Evolutionary conservation across 2,888 invertebrate species (phyloP), one percentile per base, ranked within the genome.

Genomic region (Encarsia formosa): DNA sequence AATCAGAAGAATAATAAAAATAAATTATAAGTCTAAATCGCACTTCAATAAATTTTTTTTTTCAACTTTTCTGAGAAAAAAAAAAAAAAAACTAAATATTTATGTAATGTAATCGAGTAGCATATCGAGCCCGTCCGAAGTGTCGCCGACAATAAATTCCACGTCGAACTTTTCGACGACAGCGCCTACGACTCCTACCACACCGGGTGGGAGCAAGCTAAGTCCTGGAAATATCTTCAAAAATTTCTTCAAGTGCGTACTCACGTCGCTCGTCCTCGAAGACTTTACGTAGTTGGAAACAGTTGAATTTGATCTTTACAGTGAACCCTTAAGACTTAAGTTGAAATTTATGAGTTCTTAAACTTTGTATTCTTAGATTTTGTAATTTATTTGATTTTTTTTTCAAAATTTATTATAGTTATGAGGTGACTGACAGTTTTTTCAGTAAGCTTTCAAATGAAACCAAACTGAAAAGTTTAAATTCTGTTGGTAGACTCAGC

Each of bases 241-340:
- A 83, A 92, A 91, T 81, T 91, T 92, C 81, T 92, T 93, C 87
- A 93, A 93, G 93, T 93, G 91, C 84, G 79, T 78, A 78, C 76
- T 60, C 56, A 61, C 58, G 45, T 44, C 59, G 63, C 63, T 65
- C 64, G 61, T 59, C 62, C 56, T 61, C 57, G 62, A 66, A 63
- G 61, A 65, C 57, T 53, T 68, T n/a, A 38, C 49, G 31, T 46
- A 56, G 56, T 52, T 56, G 56, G 49, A 56, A 56, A 41, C 15
- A 49, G 40, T 43, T 38, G 39, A 35, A 42, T 13, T 38, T 20
- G 13, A 39, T 23, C 4, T 23, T 45, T 52, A 54, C 37, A 18
- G n/a, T n/a, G n/a, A n/a, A n/a, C n/a, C n/a, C n/a, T n/a, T n/a
- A n/a, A n/a, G n/a, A n/a, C n/a, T n/a, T n/a, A n/a, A n/a, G n/a